Evolutionary conservation across 2,113 vertebrate genomes (phyloP), one percentile per base, ranked within the genome.

Genomic region (Oriolus oriolus): DNA sequence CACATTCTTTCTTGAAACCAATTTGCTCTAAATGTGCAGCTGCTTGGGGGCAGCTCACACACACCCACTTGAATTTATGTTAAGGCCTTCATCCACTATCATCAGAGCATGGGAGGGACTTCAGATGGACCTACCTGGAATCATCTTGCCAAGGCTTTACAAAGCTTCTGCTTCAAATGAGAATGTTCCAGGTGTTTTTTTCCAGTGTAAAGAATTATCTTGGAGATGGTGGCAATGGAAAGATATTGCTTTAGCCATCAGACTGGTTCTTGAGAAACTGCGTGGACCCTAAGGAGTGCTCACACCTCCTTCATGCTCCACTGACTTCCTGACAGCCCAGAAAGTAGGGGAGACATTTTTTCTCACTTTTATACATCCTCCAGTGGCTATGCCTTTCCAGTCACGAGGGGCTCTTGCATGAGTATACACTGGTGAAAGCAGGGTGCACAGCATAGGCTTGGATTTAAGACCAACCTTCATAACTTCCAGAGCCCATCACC

Each of bases 231-330:
- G 9, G 23, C 52, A 63, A 12, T 33, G 21, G 73, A 90, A 70
- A 41, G 37, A 37, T 24, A 2, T 84, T 78, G 84, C 50, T 80
- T 85, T 44, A 81, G 42, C 60, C 33, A 44, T 69, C 59, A 64
- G 21, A 39, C 70, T 44, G 54, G 30, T 74, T 75, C 37, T 90
- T 77, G 59, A 68, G 75, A 73, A 80, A 39, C 26, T 37, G 15
- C 0, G 0, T 56, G 21, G n/a, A 41, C 30, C 13, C 28, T 0
- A 3, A 17, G 50, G 57, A 75, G 28, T 4, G 1, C 7, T 56
- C 22, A 7, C 2, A 1, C 7, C 13, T 35, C 13, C 45, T 60
- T n/a, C 1, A 0, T 47, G 35, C 28, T 79, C 7, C 10, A 20
- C 21, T 84, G 54, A 63, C 42, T 82, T 68, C 37, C n/a, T 63